Conservation (phyloP, 2,888 invertebrate species). For the Patella caerulea region DNA sequence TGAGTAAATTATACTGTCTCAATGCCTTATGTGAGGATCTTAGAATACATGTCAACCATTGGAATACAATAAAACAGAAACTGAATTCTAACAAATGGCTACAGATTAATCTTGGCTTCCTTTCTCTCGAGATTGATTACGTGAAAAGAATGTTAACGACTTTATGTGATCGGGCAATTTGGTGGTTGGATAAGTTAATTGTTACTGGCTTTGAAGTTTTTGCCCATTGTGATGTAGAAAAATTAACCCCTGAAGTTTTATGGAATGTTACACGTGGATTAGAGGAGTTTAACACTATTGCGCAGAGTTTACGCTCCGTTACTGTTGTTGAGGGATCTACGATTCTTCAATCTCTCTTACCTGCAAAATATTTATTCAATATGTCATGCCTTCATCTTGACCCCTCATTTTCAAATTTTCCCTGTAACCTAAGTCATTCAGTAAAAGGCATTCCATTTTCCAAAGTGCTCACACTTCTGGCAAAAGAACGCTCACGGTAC, state of each 20-base stretch:
- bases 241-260: conserved; percentile 63
- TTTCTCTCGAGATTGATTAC: conserved; percentile 59
- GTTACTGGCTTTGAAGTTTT: conserved; percentile 68
- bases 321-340: conserved; percentile 7
- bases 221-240: conserved; percentile 66
- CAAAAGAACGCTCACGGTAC: conserved; percentile 65
- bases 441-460: conserved; percentile 62
- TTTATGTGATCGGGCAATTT: conserved; percentile 60
- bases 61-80: conserved; percentile 68
- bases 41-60: conserved; percentile 65
- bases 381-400: conserved; percentile 29
- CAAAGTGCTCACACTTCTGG: conserved; percentile 62
- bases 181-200: conserved; percentile 66
- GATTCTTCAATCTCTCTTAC: conserved; percentile 18
- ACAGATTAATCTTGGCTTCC: conserved; percentile 53
- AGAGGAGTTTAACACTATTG: conserved; percentile 69
- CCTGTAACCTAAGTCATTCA: conserved; percentile 46
- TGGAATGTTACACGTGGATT: conserved; percentile 69
- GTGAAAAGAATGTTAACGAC: conserved; percentile 53
- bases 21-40: conserved; percentile 69
- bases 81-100: conserved; percentile 64
- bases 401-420: conserved; percentile 36
- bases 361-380: conserved; percentile 5
- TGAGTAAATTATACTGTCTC: conserved; percentile 65
- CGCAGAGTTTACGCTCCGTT: conserved; percentile 46